A percentile compares a stretch with the other conserved stretches of the same genome.
phyloP scores from a whole-genome alignment of 2,797 vertebrate species.

The Xyrichtys novacula region DNA sequence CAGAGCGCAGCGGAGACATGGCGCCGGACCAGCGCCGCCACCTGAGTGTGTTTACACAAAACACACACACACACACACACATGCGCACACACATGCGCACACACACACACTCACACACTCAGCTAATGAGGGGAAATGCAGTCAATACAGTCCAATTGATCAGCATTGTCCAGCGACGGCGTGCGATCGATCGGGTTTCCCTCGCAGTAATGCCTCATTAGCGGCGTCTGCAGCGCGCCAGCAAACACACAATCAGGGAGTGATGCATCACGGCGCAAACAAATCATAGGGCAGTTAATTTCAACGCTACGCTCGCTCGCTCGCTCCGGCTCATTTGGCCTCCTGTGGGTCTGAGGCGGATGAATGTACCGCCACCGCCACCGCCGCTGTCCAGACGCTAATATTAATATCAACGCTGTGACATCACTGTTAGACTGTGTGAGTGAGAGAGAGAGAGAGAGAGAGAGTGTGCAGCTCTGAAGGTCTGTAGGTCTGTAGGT shows the following conservation, averaged over 20 bases:
- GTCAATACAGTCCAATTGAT: constrained; percentile 84
- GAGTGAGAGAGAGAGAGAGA: constrained; percentile 17
- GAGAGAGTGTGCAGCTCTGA: no score
- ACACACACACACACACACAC: constrained; percentile 60
- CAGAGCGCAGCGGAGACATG: constrained; percentile 94
- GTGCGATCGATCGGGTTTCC: constrained; percentile 79
- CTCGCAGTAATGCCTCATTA: constrained; percentile 79
- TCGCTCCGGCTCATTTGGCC: constrained; percentile 55
- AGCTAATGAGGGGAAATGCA: constrained; percentile 82
- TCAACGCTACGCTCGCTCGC: constrained; percentile 34
- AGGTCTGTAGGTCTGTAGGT: no score
- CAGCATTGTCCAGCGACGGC: constrained; percentile 79
- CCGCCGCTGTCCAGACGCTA: constrained; percentile 53
- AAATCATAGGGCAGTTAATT: constrained; percentile 69
- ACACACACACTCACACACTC: constrained; percentile 49
- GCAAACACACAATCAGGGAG: constrained; percentile 70
- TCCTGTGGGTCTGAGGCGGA: constrained; percentile 25
- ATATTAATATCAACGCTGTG: constrained; percentile 65
- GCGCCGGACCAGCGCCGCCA: constrained; percentile 82
- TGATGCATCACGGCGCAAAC: constrained; percentile 57
- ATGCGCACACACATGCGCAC: constrained; percentile 44
- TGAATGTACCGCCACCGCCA: constrained; percentile 38
- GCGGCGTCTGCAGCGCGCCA: constrained; percentile 63
- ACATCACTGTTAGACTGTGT: constrained; percentile 53
- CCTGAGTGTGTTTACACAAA: constrained; percentile 89